phyloP scores from a whole-genome alignment of 1,140 invertebrate genomes.

The Ceratina japonica region DNA sequence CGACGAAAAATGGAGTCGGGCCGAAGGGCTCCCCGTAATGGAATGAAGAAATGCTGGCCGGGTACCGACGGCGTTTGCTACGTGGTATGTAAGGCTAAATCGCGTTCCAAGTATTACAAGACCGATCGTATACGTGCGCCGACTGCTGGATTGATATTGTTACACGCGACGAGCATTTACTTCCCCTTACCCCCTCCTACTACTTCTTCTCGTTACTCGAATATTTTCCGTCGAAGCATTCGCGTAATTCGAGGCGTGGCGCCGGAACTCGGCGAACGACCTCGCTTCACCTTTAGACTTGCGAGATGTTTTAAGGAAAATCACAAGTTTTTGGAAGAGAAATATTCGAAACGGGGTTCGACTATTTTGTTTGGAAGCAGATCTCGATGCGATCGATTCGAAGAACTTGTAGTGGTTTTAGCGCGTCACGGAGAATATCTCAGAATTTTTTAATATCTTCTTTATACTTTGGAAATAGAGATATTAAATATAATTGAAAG shows the following conservation, averaged over 20 bases:
- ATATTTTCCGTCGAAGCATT: conserved; percentile 37
- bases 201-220: conserved; percentile 28
- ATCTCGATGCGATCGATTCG: too few relatives aligned
- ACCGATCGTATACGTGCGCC: conserved; percentile 56
- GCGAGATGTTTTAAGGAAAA: too few relatives aligned
- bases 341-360: too few relatives aligned
- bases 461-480: too few relatives aligned
- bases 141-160: conserved; percentile 49
- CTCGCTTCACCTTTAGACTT: conserved; percentile 16
- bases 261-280: conserved; percentile 51
- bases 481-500: too few relatives aligned
- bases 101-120: conserved; percentile 69
- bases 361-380: too few relatives aligned
- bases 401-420: too few relatives aligned
- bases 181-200: conserved; percentile 21
- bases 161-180: conserved; percentile 27
- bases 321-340: too few relatives aligned
- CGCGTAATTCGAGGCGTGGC: conserved; percentile 46
- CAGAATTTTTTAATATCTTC: too few relatives aligned
- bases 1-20: not conserved
- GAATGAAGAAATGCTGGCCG: conserved; percentile 19
- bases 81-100: conserved; percentile 58
- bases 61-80: conserved; percentile 12
- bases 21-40: not conserved
- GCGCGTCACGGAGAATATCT: too few relatives aligned